phyloP scores from a whole-genome alignment of 2,888 invertebrate genomes.

The Penaeus monodon region DNA sequence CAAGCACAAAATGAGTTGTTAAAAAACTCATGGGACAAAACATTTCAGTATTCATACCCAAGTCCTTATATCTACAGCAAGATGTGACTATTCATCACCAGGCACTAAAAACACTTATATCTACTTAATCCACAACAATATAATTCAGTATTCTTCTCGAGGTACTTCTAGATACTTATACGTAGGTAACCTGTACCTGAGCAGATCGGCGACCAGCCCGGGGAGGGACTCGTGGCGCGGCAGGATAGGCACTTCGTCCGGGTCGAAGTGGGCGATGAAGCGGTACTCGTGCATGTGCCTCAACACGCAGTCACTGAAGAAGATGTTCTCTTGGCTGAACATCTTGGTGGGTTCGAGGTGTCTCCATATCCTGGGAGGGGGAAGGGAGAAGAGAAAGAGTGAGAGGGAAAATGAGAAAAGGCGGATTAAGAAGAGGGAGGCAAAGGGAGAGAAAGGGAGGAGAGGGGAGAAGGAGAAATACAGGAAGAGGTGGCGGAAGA shows the following conservation, averaged over 20 bases:
- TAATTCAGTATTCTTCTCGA: too few relatives aligned
- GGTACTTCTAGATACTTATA: too few relatives aligned
- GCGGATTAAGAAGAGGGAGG: background rate
- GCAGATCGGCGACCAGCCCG: background rate
- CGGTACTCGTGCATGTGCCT: slow-evolving; percentile 54
- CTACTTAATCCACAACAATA: too few relatives aligned
- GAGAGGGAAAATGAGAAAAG: background rate
- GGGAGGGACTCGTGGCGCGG: slow-evolving; percentile 2
- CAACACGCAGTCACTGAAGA: slow-evolving; percentile 52
- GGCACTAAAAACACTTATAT: too few relatives aligned
- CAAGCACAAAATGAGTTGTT: too few relatives aligned
- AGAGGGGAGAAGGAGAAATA: too few relatives aligned
- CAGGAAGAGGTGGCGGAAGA: too few relatives aligned
- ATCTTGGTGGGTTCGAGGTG: slow-evolving; percentile 32
- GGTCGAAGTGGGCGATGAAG: slow-evolving; percentile 48
- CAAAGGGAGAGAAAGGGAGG: too few relatives aligned
- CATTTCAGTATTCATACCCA: too few relatives aligned
- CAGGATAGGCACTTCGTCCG: slow-evolving; percentile 52
- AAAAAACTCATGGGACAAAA: too few relatives aligned
- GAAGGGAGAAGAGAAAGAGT: background rate
- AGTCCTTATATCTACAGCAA: too few relatives aligned
- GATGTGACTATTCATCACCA: too few relatives aligned
- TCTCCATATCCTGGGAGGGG: slow-evolving; percentile 19
- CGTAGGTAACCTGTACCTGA: background rate
- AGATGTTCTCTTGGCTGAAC: slow-evolving; percentile 50